Conservation (phyloP, 1,140 invertebrate species). For the Laodelphax striatellus region DNA sequence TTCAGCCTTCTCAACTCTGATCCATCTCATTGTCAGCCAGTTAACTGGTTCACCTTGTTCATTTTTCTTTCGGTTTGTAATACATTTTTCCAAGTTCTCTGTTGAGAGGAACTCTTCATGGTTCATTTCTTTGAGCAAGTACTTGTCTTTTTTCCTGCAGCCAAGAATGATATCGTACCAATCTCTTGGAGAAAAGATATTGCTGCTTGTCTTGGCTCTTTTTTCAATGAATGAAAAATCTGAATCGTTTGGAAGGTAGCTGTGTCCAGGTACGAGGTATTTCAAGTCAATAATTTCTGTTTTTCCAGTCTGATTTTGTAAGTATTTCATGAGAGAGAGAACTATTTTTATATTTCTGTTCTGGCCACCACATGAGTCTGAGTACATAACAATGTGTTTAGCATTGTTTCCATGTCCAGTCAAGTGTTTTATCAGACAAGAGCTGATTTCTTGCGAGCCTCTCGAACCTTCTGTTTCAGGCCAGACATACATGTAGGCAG, state of each 20-base stretch:
- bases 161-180: conserved; percentile 16
- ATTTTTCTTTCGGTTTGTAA: conserved; percentile 16
- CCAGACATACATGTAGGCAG: no score
- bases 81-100: conserved; percentile 15
- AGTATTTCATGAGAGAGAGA: conserved; percentile 6
- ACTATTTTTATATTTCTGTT: no score
- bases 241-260: conserved; percentile 17
- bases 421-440: no score
- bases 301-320: conserved; percentile 18
- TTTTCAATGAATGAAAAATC: conserved; percentile 16
- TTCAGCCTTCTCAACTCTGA: conserved; percentile 2
- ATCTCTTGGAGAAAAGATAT: conserved; percentile 17
- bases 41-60: conserved; percentile 4
- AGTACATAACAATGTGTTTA: background rate
- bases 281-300: conserved; percentile 18
- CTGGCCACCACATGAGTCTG: no score
- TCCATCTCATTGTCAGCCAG: conserved; percentile 12
- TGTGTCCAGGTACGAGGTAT: conserved; percentile 16
- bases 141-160: conserved; percentile 15
- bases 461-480: no score
- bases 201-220: conserved; percentile 14
- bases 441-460: no score
- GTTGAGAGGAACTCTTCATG: conserved; percentile 15
- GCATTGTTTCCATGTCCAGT: no score
- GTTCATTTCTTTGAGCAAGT: conserved; percentile 18